Evolutionary conservation across 2,888 invertebrate species (phyloP), one percentile per base, ranked within the genome.

Genomic region (Acleris emargana): DNA sequence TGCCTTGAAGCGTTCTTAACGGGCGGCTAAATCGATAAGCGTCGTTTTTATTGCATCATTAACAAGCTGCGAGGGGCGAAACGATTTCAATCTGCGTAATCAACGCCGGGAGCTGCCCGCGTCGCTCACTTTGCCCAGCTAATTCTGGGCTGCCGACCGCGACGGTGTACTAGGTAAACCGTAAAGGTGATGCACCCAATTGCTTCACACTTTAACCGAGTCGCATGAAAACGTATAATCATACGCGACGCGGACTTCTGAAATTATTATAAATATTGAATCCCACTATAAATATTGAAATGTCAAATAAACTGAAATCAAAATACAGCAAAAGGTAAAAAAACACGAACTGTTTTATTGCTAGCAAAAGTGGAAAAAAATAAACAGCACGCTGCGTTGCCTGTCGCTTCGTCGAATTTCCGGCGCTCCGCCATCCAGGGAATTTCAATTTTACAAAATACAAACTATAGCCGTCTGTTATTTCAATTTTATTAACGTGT

Each of bases 21-120:
- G 83, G 86, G 81, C 81, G 82, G 84, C 83, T 87, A 84, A 87
- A 87, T 89, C 89, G 89, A 90, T 90, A 89, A 88, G 87, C 84
- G 85, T 83, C 85, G 84, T 88, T 89, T 89, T 91, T 91, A 91
- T 91, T 87, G 86, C 90, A 87, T 87, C 88, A 91, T 91, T 91
- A 90, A 89, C 86, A 82, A 81, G 82, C 85, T 74, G 76, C 84
- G 84, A 84, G 88, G 84, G 86, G 84, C 81, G 81, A 82, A 81
- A 78, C 82, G 88, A 89, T 91, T 87, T 86, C 84, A 88, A 90
- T 90, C 88, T 88, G 81, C 81, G 87, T 87, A 88, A 89, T 91
- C 90, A 88, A 85, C 82, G 83, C 83, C 81, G 77, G 80, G 78
- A 81, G 82, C 80, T 73, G 76, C 74, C 75, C 79, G 80, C 54